Percentiles rank a stretch among this genome's conserved stretches.
Evolutionary conservation across 2,113 vertebrate genomes (phyloP).

Genomic region (Typhlomys cinereus): DNA sequence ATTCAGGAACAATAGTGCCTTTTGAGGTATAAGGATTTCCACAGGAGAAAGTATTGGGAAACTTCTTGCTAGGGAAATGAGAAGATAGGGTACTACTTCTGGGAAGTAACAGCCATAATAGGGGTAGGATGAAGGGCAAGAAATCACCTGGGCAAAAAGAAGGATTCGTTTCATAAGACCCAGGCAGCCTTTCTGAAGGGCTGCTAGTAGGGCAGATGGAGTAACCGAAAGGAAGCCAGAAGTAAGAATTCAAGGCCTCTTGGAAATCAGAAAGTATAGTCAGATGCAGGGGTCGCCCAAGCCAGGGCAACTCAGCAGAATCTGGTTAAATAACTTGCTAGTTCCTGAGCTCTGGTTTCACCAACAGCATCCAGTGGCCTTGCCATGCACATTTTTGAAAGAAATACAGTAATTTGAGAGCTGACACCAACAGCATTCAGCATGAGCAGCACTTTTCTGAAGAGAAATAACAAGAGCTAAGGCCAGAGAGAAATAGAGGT

Average conservation of each 20-base stretch:
- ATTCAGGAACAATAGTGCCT: neutral
- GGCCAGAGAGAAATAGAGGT: neutral
- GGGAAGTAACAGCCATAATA: neutral
- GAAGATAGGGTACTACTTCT: neutral
- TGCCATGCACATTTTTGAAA: neutral
- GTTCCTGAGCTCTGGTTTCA: slow-evolving; percentile 3
- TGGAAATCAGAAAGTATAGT: neutral
- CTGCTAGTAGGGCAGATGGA: neutral
- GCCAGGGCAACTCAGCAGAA: neutral
- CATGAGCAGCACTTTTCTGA: neutral
- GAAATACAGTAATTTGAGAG: neutral
- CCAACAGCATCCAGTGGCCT: neutral
- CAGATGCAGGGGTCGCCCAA: neutral
- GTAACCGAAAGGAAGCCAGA: neutral
- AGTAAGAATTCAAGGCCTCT: neutral
- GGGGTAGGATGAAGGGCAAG: neutral
- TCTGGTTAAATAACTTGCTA: neutral
- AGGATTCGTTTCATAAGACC: neutral
- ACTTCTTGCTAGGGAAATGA: neutral
- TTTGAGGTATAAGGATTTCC: neutral
- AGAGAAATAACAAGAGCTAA: neutral
- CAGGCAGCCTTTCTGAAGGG: neutral
- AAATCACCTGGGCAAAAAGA: neutral
- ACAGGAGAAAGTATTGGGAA: neutral
- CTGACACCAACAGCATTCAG: neutral